Evolutionary conservation across 2,888 invertebrate species (phyloP), one percentile per base, ranked within the genome.

Genomic region (Aphodius sticticus): DNA sequence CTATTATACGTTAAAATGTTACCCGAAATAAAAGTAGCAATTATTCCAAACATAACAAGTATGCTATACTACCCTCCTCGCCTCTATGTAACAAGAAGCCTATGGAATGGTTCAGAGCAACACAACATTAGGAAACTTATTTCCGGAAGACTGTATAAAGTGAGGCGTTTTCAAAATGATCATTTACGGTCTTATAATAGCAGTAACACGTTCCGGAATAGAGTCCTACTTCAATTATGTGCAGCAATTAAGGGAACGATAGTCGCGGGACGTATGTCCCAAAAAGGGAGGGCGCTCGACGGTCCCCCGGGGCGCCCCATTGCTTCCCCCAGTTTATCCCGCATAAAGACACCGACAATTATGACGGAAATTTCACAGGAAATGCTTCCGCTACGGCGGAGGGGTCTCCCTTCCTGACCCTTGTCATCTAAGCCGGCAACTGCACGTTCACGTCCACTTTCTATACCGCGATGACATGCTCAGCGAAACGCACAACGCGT

Each of bases 161-260:
- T 53, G 53, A 53, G 53, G 12, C 53, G 53, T 53, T 53, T 53
- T 53, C 9, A 53, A 53, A 53, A 53, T 53, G 7, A 53, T 53
- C 53, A 1, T 53, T 53, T 53, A 53, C 53, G 53, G 53, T 53
- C 53, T 53, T 53, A 53, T 53, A 53, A 53, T 53, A 53, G 53
- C 53, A 53, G 53, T 53, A 9, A 53, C 53, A 53, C 53, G 53
- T 53, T 53, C 53, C 53, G 53, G 53, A 53, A 53, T 53, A 53
- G 53, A 53, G 53, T 53, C 53, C 53, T 53, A 53, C 53, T 53
- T 53, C 53, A 53, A 53, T 53, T 53, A 53, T 53, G 53, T 53
- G 53, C 53, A 53, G 53, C 53, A 53, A 53, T 53, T 53, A 53
- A 53, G 53, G 53, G 53, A 53, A 53, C 53, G 53, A 53, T 53